Evolutionary conservation across 2,113 vertebrate genomes (phyloP), one percentile per base, ranked within the genome.

Genomic region (Equus przewalskii): DNA sequence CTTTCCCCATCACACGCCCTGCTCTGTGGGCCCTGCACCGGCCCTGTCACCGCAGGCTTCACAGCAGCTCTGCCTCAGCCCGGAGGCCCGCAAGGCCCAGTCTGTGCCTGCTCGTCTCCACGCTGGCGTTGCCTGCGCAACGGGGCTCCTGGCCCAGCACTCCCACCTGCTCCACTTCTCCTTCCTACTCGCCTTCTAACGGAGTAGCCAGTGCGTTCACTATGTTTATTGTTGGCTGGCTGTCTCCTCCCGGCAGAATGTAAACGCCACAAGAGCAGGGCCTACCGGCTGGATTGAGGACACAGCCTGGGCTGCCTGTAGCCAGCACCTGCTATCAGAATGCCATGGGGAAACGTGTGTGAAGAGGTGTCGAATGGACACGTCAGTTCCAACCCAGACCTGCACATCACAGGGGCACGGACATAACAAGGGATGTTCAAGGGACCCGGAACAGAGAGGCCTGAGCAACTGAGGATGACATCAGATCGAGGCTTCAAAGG

Each of bases 81-180:
- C 19, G n/a, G 19, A 33, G n/a, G 49, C 56, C 11, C 58, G 24
- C 56, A 56, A 46, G 12, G 16, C 36, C 36, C 36, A 41, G 36
- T 41, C 36, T 3, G 36, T 41, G 36, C 36, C 36, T 41, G 36
- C 36, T 41, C 36, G 3, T 76, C 62, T 60, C 13, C 26, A 18
- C 11, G 15, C 1, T 6, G 81, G 44, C 36, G 36, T 9, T 26
- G 6, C 3, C 1, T 1, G 18, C 18, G 30, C 58, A n/a, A 33
- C 15, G 67, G 51, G 18, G 41, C 9, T 30, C 18, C 54, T 12
- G 26, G 21, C 24, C 65, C 6, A 13, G 41, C 56, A 54, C 30
- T 30, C 30, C 28, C 14, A 64, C 4, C 6, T 28, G 18, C 24
- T 33, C 73, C 33, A 6, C 28, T 72, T 54, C 36, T 54, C 36